These are phyloP conservation scores for Drosophila nikananu DNA, from an alignment of 1,140 invertebrate genomes.

Conservation along the genomic window DNA sequence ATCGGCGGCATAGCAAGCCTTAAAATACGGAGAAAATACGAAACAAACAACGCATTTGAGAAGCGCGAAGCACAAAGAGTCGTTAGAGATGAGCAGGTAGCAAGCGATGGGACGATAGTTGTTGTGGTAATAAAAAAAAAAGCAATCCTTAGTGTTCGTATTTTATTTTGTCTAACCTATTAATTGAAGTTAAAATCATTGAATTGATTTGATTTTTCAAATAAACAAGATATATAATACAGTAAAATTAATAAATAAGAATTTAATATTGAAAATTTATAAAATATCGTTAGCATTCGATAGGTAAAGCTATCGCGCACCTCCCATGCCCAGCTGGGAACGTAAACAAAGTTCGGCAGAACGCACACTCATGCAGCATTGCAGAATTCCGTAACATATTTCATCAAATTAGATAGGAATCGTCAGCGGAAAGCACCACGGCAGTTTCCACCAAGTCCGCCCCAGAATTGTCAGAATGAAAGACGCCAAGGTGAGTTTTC, in stretches of 20 bases:
- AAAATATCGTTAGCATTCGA: slow-evolving; percentile 1
- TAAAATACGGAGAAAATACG: no score
- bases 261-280: neutral
- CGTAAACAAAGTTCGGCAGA: slow-evolving; percentile 45
- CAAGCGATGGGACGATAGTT: neutral
- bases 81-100: neutral
- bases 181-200: neutral
- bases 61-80: neutral
- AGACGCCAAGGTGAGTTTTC: slow-evolving; percentile 50
- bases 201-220: no score
- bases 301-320: neutral
- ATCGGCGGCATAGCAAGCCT: neutral
- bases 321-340: slow-evolving; percentile 6
- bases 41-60: neutral
- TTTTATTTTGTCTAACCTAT: neutral
- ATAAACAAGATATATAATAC: neutral
- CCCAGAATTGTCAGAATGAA: slow-evolving; percentile 36
- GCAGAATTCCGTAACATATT: slow-evolving; percentile 35
- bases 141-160: neutral
- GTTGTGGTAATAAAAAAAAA: neutral
- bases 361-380: slow-evolving; percentile 53
- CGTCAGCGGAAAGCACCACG: neutral
- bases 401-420: slow-evolving; percentile 16
- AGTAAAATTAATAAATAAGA: neutral
- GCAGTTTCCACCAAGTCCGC: neutral